A percentile compares a stretch with the other conserved stretches of the same genome.
phyloP scores from a whole-genome alignment of 2,797 vertebrate genomes.

The Etheostoma perlongum region DNA sequence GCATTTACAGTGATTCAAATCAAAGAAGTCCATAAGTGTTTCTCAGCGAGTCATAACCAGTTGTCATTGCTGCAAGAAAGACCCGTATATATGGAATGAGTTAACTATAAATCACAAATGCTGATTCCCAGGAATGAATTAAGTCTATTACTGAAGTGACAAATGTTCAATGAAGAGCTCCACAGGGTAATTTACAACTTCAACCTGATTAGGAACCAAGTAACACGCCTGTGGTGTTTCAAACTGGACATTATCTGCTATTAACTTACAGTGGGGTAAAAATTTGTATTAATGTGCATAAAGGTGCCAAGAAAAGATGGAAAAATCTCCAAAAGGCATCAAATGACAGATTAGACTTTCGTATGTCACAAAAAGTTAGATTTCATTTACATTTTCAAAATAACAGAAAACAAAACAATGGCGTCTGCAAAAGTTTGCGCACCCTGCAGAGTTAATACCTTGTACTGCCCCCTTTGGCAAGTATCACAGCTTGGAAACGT shows the following conservation, averaged over 20 bases:
- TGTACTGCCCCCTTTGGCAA: no score
- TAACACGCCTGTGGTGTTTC: slow-evolving; percentile 37
- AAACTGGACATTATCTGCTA: slow-evolving; percentile 31
- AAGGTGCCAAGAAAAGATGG: no score
- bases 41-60: slow-evolving; percentile 61
- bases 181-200: slow-evolving; percentile 57
- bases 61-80: slow-evolving; percentile 49
- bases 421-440: no score
- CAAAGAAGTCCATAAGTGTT: slow-evolving; percentile 64
- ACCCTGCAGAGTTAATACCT: no score
- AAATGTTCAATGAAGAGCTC: slow-evolving; percentile 42
- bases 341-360: no score
- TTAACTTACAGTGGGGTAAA: slow-evolving; percentile 8
- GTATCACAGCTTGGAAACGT: no score
- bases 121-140: slow-evolving; percentile 50
- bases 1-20: slow-evolving; percentile 66
- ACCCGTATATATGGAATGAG: slow-evolving; percentile 50
- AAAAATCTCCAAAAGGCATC: no score
- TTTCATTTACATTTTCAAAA: no score
- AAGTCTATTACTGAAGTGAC: slow-evolving; percentile 56
- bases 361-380: no score
- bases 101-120: slow-evolving; percentile 53
- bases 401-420: no score
- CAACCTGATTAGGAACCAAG: slow-evolving; percentile 46
- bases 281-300: no score